Percentiles rank a stretch among this genome's conserved stretches.
Conservation (phyloP, 2,113 vertebrate species). For the Pica pica region DNA sequence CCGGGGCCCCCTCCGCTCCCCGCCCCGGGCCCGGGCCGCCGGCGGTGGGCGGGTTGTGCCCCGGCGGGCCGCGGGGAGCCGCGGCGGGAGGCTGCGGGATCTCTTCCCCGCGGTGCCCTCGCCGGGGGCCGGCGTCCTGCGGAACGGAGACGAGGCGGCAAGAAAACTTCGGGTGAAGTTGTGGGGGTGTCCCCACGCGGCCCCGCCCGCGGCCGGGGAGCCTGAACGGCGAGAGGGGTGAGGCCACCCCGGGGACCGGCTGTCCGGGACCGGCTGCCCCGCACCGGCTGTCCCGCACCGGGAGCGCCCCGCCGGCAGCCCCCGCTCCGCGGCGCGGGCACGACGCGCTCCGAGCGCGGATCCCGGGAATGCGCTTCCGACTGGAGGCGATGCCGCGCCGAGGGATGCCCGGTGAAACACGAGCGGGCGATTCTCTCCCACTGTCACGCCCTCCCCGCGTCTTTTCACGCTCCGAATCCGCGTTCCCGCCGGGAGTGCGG, state of each 20-base stretch:
- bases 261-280: background rate
- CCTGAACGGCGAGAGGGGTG: background rate
- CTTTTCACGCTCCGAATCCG: background rate
- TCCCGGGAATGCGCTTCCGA: background rate
- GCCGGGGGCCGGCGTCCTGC: background rate
- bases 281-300: background rate
- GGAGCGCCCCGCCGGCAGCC: background rate
- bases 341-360: background rate
- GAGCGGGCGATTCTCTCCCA: background rate
- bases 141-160: background rate
- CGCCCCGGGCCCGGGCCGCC: background rate
- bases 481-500: background rate
- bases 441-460: background rate
- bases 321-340: background rate
- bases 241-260: background rate
- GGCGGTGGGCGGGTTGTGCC: slow-evolving; percentile 37
- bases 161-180: slow-evolving; percentile 21
- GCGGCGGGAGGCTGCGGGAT: background rate
- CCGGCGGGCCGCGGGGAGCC: background rate
- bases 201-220: background rate
- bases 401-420: background rate
- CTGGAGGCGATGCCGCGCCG: background rate
- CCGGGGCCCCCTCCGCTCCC: background rate
- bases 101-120: background rate
- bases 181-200: background rate